A percentile compares a stretch with the other conserved stretches of the same genome.
phyloP scores from a whole-genome alignment of 2,113 vertebrate genomes.

The Mobula hypostoma region DNA sequence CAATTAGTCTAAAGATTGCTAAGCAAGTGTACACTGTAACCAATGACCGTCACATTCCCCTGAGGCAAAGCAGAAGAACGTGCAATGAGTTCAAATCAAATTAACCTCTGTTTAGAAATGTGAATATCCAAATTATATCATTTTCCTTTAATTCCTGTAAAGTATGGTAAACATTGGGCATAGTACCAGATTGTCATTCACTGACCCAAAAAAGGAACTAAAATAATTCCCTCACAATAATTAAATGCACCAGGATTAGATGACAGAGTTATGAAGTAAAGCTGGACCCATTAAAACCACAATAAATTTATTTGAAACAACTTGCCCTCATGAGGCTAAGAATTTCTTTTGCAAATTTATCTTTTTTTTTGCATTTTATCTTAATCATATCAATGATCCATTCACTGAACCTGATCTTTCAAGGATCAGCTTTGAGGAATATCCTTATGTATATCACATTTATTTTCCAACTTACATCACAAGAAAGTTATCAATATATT shows the following conservation, averaged over 20 bases:
- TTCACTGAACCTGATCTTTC: neutral
- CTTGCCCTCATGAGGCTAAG: neutral
- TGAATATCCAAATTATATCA: constrained; percentile 19
- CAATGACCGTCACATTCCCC: constrained; percentile 58
- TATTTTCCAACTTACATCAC: neutral
- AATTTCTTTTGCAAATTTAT: neutral
- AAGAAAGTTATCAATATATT: neutral
- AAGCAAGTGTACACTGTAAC: constrained; percentile 67
- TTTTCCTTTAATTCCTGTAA: constrained; percentile 2
- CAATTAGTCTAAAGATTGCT: constrained; percentile 70
- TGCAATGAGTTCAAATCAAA: constrained; percentile 38
- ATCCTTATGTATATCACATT: neutral
- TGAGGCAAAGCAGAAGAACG: constrained; percentile 42
- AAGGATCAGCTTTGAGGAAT: neutral
- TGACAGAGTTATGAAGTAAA: neutral
- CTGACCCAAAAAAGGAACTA: neutral
- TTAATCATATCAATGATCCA: neutral
- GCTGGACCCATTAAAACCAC: neutral
- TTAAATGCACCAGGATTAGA: neutral
- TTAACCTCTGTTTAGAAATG: constrained; percentile 36
- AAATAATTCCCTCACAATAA: neutral
- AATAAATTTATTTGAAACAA: neutral
- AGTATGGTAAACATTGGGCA: neutral
- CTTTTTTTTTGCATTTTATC: neutral
- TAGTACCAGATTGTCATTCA: neutral